Base-by-base conservation (phyloP, 2,888 invertebrate species). In the Drosophila imparisetae region DNA sequence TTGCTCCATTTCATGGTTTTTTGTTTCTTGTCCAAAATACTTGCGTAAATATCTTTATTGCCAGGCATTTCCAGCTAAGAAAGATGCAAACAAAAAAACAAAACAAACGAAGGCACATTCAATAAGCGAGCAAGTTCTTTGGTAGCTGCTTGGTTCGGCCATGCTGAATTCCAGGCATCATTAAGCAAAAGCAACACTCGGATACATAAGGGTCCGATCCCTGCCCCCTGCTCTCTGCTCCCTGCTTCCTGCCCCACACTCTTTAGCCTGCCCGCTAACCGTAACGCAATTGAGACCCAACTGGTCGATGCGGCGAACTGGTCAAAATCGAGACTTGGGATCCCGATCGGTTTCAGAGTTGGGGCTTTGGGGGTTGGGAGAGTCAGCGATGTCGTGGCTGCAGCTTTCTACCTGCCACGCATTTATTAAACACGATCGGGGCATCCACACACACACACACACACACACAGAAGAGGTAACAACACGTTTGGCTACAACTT, bases 161-260 rank as follows among this genome's bases (percentile, higher is more conserved):
- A 91, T 91, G 90, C 91, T 91, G 91, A 83, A 91, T 91, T 91
- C 91, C 90, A 85, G 72, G 83, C 84, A 89, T 85, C 84, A 85
- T 85, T 85, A 85, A 86, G 81, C 76, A 73, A 76, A 68, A 65
- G 75, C 73, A 80, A 82, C 85, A 70, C 74, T 68, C 74, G 78
- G 75, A 87, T 89, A 89, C 90, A 85, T 85, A 89, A 87, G 85
- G 87, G 83, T 71, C 69, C 42, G 11, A 32, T 21, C 53, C 60
- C 45, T 32, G 13, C 15, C 40, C 42, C n/a, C 49, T 8, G 11
- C 54, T 21, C 54, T 11, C 21, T 8, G 34, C 18, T 13, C 13
- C n/a, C 36, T 13, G 5, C 13, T 1, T 34, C 18, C 40, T 5
- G 13, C 29, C 10, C 30, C n/a, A 3, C 11, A 2, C n/a, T 15